Conservation (phyloP, 2,888 invertebrate species). For the Malthinus flaveolus region DNA sequence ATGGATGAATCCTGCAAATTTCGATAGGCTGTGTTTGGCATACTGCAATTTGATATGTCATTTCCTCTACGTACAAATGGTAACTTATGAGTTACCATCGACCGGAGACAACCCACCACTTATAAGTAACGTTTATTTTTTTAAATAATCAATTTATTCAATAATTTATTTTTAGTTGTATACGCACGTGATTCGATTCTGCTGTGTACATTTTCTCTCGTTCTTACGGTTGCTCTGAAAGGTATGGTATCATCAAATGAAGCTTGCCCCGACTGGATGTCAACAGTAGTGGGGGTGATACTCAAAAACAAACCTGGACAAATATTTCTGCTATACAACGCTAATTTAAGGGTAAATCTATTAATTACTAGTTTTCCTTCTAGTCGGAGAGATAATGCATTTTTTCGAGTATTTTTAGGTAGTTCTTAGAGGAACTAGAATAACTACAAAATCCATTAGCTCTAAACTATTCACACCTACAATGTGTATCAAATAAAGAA, state of each 20-base stretch:
- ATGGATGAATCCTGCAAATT: slow-evolving; percentile 61
- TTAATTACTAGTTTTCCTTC: neutral
- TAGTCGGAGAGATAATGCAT: too few species aligned
- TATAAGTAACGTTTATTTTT: slow-evolving; percentile 53
- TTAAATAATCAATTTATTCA: neutral
- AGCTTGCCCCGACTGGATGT: slow-evolving; percentile 42
- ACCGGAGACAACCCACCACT: slow-evolving; percentile 64
- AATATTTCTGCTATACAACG: slow-evolving; percentile 32
- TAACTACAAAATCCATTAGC: too few species aligned
- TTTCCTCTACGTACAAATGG: slow-evolving; percentile 61
- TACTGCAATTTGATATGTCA: slow-evolving; percentile 66
- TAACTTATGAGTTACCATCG: slow-evolving; percentile 63
- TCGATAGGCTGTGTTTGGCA: slow-evolving; percentile 60
- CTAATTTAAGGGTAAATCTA: slow-evolving; percentile 32
- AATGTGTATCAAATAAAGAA: too few species aligned
- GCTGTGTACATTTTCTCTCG: slow-evolving; percentile 42
- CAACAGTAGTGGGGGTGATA: slow-evolving; percentile 25
- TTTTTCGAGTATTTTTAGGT: too few species aligned
- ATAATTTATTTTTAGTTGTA: slow-evolving; percentile 40
- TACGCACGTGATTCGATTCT: slow-evolving; percentile 46
- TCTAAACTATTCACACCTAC: too few species aligned
- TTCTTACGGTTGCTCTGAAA: slow-evolving; percentile 45
- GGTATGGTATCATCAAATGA: slow-evolving; percentile 36
- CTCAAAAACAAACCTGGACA: slow-evolving; percentile 32
- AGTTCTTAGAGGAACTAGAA: too few species aligned